Percentiles rank a stretch among this genome's conserved stretches.
These are phyloP conservation scores for Ciconia boyciana DNA, from an alignment of 2,113 vertebrate species.

Conservation along the genomic window DNA sequence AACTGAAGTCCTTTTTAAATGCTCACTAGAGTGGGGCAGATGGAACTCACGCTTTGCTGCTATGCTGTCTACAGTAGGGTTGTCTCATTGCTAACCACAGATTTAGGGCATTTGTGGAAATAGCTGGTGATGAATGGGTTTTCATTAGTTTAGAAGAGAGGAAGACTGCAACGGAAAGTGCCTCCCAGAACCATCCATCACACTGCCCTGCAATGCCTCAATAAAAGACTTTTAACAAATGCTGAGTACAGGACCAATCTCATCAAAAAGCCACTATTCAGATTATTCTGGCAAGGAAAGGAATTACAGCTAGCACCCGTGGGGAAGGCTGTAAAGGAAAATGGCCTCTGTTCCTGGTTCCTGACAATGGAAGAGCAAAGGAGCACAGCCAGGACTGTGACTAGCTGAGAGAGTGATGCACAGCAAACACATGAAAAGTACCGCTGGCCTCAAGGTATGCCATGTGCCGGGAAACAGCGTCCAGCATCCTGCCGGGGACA, in stretches of 20 bases:
- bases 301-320: neutral
- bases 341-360: neutral
- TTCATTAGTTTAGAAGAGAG: neutral
- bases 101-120: neutral
- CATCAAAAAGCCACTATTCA: neutral
- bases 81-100: neutral
- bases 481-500: neutral
- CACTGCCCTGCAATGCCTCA: neutral
- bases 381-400: neutral
- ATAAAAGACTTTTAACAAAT: neutral
- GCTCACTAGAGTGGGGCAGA: neutral
- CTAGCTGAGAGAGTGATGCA: fast-evolving
- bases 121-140: neutral
- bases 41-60: neutral
- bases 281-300: neutral
- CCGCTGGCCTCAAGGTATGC: fast-evolving
- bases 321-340: neutral
- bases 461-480: fast-evolving
- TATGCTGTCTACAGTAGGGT: neutral
- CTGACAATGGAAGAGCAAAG: neutral
- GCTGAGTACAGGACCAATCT: neutral
- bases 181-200: neutral
- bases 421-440: fast-evolving
- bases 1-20: fast-evolving
- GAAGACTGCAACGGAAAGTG: neutral